A percentile compares a stretch with the other conserved stretches of the same genome.
These are phyloP conservation scores for Sycobia sp. DNA, from an alignment of 1,140 invertebrate species.

Conservation along the genomic window DNA sequence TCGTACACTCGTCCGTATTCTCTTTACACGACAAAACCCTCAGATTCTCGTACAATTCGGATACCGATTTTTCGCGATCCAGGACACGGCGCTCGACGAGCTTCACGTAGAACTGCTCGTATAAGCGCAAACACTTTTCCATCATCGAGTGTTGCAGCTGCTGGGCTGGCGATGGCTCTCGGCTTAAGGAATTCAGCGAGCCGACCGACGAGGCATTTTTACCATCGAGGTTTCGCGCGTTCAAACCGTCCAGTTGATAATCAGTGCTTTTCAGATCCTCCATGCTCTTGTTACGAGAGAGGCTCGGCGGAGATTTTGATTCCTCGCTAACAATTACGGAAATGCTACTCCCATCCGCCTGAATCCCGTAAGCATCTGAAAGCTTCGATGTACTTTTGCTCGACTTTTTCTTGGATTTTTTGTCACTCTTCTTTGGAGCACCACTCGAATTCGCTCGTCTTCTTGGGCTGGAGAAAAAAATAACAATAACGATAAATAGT, in stretches of 20 bases:
- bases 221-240: background rate
- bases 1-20: constrained; percentile 55
- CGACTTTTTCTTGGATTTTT: constrained; percentile 55
- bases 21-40: constrained; percentile 50
- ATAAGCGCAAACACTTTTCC: constrained; percentile 70
- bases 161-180: constrained; percentile 48
- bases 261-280: constrained; percentile 51
- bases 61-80: constrained; percentile 52
- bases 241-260: constrained; percentile 34
- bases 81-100: constrained; percentile 62
- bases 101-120: constrained; percentile 71
- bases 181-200: constrained; percentile 43
- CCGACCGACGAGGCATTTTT: constrained; percentile 35
- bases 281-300: constrained; percentile 50
- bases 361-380: constrained; percentile 46
- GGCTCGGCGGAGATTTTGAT: constrained; percentile 35
- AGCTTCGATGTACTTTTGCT: constrained; percentile 56
- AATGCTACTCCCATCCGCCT: constrained; percentile 44
- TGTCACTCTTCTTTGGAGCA: constrained; percentile 52
- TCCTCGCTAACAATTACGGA: constrained; percentile 52
- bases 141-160: constrained; percentile 61
- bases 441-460: constrained; percentile 57
- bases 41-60: constrained; percentile 43
- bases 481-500: background rate
- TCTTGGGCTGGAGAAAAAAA: constrained; percentile 44